Evolutionary conservation across 2,113 vertebrate genomes (phyloP).

Genomic region (Ameiurus melas): DNA sequence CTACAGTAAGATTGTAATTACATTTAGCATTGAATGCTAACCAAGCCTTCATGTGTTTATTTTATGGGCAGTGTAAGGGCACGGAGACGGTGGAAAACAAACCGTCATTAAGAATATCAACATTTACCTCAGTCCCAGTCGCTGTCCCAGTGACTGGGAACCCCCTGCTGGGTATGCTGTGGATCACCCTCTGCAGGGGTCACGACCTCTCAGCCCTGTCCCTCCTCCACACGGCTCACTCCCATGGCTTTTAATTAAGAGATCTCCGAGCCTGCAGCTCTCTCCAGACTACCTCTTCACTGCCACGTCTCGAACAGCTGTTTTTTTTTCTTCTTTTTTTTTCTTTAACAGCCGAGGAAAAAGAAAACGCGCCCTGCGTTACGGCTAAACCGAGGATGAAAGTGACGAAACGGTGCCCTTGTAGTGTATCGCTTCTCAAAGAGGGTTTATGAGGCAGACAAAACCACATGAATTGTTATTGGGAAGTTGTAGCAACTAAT

Average conservation of each 20-base stretch:
- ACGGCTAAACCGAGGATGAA: not conserved
- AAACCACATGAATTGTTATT: not conserved
- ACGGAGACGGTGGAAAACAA: not conserved
- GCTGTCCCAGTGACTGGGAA: conserved; percentile 13
- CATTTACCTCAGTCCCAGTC: not conserved
- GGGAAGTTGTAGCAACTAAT: not conserved
- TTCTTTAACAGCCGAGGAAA: not conserved
- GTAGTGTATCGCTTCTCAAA: not conserved
- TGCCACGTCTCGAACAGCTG: conserved; percentile 19
- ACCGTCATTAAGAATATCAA: not conserved
- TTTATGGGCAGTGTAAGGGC: not conserved
- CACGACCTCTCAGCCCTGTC: not conserved
- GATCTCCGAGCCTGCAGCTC: conserved; percentile 13
- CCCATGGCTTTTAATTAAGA: conserved; percentile 43
- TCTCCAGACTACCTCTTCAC: conserved; percentile 7
- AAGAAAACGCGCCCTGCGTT: not conserved
- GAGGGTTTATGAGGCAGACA: not conserved
- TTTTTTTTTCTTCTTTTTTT: no score
- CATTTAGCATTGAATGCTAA: not conserved
- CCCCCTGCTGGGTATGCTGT: not conserved
- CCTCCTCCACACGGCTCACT: not conserved
- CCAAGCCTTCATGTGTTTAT: not conserved
- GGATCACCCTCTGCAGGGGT: not conserved
- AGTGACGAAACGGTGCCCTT: not conserved
- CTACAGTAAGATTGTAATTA: not conserved